Percentiles rank a stretch among this genome's conserved stretches.
These are phyloP conservation scores for Microtus montanus DNA, from an alignment of 2,113 vertebrate genomes.

Conservation along the genomic window DNA sequence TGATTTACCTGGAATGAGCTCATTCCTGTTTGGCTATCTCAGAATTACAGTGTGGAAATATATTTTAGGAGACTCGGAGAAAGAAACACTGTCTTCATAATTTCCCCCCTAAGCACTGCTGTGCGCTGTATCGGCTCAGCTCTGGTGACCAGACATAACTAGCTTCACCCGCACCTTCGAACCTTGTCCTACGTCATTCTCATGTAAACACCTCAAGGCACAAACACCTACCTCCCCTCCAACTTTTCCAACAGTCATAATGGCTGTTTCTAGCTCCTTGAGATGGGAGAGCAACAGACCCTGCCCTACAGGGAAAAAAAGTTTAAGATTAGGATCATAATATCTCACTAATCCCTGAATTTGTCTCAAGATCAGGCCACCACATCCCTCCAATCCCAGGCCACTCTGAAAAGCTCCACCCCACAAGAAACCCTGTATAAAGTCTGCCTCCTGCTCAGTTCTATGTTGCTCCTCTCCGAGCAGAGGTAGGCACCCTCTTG, in stretches of 20 bases:
- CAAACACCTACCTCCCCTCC: neutral
- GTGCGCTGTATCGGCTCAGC: neutral
- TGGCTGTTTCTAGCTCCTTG: too few relatives aligned
- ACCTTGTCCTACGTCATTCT: rapidly evolving
- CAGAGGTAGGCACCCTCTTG: neutral
- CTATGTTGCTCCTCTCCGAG: neutral
- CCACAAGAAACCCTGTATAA: neutral
- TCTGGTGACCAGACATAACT: rapidly evolving
- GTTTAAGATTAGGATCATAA: neutral
- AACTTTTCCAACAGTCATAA: neutral
- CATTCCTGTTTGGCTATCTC: slow-evolving; percentile 67
- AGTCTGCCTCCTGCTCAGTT: neutral
- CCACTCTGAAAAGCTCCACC: neutral
- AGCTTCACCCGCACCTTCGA: neutral
- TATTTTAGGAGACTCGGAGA: slow-evolving; percentile 1
- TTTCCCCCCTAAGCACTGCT: too few relatives aligned
- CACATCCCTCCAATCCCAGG: neutral
- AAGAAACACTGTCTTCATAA: neutral
- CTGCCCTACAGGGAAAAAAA: too few relatives aligned
- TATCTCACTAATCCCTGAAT: neutral
- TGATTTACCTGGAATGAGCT: slow-evolving; percentile 64
- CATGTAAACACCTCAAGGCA: neutral
- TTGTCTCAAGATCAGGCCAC: neutral
- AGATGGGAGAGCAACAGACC: neutral
- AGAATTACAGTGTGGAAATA: slow-evolving; percentile 56